phyloP scores from a whole-genome alignment of 2,888 invertebrate genomes.

The Lypha dubia region DNA sequence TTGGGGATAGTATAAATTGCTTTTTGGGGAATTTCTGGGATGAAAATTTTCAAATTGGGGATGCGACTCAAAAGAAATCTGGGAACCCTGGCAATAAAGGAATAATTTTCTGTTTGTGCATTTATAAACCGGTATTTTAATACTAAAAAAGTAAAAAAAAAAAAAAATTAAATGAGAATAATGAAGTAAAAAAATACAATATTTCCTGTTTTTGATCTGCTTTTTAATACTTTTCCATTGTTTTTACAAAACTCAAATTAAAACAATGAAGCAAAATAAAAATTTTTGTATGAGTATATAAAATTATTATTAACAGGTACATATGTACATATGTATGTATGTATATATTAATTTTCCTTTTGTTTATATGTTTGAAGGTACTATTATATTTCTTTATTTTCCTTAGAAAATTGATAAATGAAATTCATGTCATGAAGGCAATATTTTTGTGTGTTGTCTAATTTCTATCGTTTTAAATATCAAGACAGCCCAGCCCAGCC shows the following conservation, averaged over 20 bases:
- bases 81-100: no score
- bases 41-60: no score
- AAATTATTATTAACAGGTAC: conserved; percentile 11
- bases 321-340: no score
- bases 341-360: no score
- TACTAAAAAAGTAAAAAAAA: conserved; percentile 9
- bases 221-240: conserved; percentile 24
- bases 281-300: background rate
- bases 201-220: conserved; percentile 67
- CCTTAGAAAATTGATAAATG: conserved; percentile 10
- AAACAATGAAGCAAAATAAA: conserved; percentile 15
- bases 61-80: no score
- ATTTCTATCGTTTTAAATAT: no score
- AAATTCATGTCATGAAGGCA: conserved; percentile 22
- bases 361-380: conserved; percentile 10
- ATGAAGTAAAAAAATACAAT: conserved; percentile 55
- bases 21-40: no score
- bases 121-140: conserved; percentile 46
- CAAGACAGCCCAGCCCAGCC: no score
- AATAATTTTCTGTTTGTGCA: conserved; percentile 32
- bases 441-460: conserved; percentile 3
- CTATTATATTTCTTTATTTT: background rate
- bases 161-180: conserved; percentile 35
- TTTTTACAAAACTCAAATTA: conserved; percentile 40
- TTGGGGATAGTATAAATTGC: no score